Evolutionary conservation across 2,797 vertebrate genomes (phyloP).

Genomic region (Diplodus puntazzo): DNA sequence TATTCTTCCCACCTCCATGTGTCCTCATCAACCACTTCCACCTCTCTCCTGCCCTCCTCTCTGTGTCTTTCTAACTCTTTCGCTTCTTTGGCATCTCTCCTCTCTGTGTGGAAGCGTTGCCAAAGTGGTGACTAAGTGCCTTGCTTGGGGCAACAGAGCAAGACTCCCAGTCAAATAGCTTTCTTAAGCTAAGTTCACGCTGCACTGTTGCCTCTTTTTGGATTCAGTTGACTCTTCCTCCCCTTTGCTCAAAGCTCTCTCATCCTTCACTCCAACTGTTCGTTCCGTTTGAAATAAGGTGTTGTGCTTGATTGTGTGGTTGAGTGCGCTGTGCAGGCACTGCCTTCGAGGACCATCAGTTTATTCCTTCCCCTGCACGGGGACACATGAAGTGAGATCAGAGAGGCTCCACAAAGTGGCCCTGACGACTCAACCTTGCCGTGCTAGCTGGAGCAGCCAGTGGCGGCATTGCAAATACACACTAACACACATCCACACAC

Average conservation of each 20-base stretch:
- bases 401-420: slow-evolving; percentile 48
- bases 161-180: slow-evolving; percentile 72
- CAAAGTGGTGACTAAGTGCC: slow-evolving; percentile 75
- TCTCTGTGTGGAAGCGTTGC: slow-evolving; percentile 62
- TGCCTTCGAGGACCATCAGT: slow-evolving; percentile 49
- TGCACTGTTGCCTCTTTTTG: slow-evolving; percentile 64
- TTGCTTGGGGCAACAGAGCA: slow-evolving; percentile 65
- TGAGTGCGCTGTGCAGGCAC: slow-evolving; percentile 41
- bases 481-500: slow-evolving; percentile 25
- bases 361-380: slow-evolving; percentile 33
- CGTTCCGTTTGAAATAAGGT: slow-evolving; percentile 55
- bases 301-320: slow-evolving; percentile 55
- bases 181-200: slow-evolving; percentile 73
- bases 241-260: slow-evolving; percentile 63
- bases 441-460: slow-evolving; percentile 28
- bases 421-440: slow-evolving; percentile 38
- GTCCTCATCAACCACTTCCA: slow-evolving; percentile 61
- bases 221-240: slow-evolving; percentile 72
- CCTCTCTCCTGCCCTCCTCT: slow-evolving; percentile 46
- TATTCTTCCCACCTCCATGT: slow-evolving; percentile 54
- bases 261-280: slow-evolving; percentile 62
- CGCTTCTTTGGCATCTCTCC: slow-evolving; percentile 33
- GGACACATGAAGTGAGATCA: slow-evolving; percentile 54
- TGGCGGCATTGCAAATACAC: slow-evolving; percentile 41
- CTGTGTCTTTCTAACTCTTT: slow-evolving; percentile 44